Conservation (phyloP, 2,797 vertebrate genomes). For the Coracias cyanogaster region DNA sequence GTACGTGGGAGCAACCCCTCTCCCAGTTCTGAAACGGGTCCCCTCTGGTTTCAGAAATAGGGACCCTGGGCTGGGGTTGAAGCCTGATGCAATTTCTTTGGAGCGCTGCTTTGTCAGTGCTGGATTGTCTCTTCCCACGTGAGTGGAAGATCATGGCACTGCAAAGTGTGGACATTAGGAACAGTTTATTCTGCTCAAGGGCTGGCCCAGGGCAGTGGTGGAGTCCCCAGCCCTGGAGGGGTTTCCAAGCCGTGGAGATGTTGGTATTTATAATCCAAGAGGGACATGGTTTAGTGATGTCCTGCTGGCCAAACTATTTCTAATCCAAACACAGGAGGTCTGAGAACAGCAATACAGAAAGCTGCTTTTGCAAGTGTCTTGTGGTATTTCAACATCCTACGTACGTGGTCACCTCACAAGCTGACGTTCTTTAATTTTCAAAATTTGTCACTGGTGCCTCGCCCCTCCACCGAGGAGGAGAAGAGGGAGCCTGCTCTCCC, state of each 20-base stretch:
- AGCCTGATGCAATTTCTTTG: background rate
- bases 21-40: too few species aligned
- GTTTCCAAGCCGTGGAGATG: too few species aligned
- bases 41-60: rapidly evolving
- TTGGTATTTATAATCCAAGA: too few species aligned
- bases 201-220: too few species aligned
- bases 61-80: background rate
- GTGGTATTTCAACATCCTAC: background rate
- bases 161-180: background rate
- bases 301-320: too few species aligned
- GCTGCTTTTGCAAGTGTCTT: background rate
- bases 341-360: rapidly evolving
- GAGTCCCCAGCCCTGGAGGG: too few species aligned
- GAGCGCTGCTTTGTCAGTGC: background rate
- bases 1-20: too few species aligned
- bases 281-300: background rate
- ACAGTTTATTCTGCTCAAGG: too few species aligned
- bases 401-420: rapidly evolving
- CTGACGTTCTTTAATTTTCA: background rate
- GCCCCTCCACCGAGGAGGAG: background rate
- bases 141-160: too few species aligned
- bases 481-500: background rate
- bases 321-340: rapidly evolving
- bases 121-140: background rate
- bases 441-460: background rate